Percentiles rank a stretch among this genome's conserved stretches.
Conservation (phyloP, 2,797 vertebrate species). For the Gila robusta region DNA sequence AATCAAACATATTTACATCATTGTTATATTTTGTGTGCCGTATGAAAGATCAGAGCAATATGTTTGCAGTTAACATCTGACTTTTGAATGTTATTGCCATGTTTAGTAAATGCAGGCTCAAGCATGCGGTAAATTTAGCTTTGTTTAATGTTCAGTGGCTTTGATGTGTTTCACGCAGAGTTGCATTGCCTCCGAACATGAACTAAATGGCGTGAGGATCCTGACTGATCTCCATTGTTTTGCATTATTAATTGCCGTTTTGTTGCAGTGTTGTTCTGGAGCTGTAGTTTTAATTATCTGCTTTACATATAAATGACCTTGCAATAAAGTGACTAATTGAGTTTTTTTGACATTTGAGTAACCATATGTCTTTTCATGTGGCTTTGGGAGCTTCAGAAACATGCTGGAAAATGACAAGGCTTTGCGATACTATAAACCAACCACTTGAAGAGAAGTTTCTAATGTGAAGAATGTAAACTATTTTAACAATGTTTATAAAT, state of each 20-base stretch:
- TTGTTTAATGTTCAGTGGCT: conserved; percentile 48
- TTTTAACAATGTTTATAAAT: conserved; percentile 56
- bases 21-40: conserved; percentile 11
- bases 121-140: conserved; percentile 50
- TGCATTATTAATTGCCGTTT: conserved; percentile 60
- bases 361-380: conserved; percentile 58
- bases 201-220: conserved; percentile 35
- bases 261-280: conserved; percentile 41
- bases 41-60: conserved; percentile 36
- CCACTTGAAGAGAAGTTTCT: conserved; percentile 56
- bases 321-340: conserved; percentile 60
- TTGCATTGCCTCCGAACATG: conserved; percentile 29
- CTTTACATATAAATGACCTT: conserved; percentile 60
- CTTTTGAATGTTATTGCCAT: conserved; percentile 33
- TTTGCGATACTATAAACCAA: conserved; percentile 60
- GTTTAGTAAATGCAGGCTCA: conserved; percentile 39
- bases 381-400: conserved; percentile 56
- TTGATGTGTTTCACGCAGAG: conserved; percentile 48
- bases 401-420: conserved; percentile 59
- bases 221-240: conserved; percentile 43
- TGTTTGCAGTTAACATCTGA: conserved; percentile 43
- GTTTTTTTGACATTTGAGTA: conserved; percentile 47
- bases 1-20: neutral
- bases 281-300: conserved; percentile 53
- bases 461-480: conserved; percentile 61